phyloP scores from a whole-genome alignment of 64 coral and sea anemone genomes.

The Platygyra sinensis region DNA sequence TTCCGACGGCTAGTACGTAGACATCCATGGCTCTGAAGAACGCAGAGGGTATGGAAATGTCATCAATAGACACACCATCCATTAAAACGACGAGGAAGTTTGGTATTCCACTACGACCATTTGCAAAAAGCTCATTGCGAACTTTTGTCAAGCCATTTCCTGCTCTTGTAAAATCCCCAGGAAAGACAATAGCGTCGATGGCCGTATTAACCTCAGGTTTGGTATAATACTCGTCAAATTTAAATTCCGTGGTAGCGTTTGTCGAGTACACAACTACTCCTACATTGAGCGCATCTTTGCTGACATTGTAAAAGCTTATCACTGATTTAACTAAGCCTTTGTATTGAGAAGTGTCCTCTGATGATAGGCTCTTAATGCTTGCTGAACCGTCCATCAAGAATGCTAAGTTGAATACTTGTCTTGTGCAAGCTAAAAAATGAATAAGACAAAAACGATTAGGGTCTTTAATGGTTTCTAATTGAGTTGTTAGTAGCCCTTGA shows the following conservation, averaged over 20 bases:
- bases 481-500: too few species aligned
- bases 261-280: conserved; percentile 62
- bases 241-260: conserved; percentile 26
- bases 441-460: neutral
- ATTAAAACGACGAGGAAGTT: conserved; percentile 64
- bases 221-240: conserved; percentile 53
- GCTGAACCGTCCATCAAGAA: conserved; percentile 78
- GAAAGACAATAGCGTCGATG: conserved; percentile 61
- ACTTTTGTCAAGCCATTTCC: conserved; percentile 45
- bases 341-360: conserved; percentile 48
- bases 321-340: conserved; percentile 61
- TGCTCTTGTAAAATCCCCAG: conserved; percentile 49
- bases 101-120: conserved; percentile 53
- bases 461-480: too few species aligned
- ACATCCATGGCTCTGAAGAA: conserved; percentile 27
- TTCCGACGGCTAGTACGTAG: conserved; percentile 41
- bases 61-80: conserved; percentile 44
- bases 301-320: conserved; percentile 44
- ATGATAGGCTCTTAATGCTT: conserved; percentile 53
- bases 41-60: conserved; percentile 20
- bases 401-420: conserved; percentile 68
- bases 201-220: conserved; percentile 4
- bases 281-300: conserved; percentile 42
- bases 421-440: conserved; percentile 54
- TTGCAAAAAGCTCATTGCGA: conserved; percentile 28